Evolutionary conservation across 2,113 vertebrate genomes (phyloP).

Genomic region (Macrotis lagotis): DNA sequence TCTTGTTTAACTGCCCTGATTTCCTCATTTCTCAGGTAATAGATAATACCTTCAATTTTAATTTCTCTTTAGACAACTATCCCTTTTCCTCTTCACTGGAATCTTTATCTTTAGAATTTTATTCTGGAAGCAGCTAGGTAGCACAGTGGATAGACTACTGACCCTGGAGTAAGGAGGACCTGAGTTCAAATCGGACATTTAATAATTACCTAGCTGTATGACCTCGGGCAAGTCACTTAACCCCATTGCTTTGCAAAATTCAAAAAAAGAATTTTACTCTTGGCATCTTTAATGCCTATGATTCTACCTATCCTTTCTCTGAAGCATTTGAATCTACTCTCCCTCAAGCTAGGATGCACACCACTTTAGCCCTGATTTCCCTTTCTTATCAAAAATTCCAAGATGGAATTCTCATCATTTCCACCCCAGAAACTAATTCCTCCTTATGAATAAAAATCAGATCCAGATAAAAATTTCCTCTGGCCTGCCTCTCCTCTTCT

Average conservation of each 20-base stretch:
- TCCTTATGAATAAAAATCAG: background rate
- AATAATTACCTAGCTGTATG: too few relatives aligned
- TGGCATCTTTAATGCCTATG: background rate
- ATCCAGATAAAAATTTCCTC: background rate
- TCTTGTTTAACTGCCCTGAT: too few relatives aligned
- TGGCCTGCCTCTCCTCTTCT: background rate
- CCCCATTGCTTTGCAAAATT: too few relatives aligned
- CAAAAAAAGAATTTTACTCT: background rate
- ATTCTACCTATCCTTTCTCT: background rate
- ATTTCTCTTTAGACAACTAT: background rate
- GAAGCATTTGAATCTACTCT: background rate
- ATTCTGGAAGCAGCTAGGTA: too few relatives aligned
- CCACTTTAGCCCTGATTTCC: background rate
- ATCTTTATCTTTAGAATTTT: background rate
- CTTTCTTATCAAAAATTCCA: background rate
- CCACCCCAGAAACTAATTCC: background rate
- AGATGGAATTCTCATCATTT: background rate
- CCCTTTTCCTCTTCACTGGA: background rate
- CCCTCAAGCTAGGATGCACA: background rate
- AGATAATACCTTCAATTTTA: background rate
- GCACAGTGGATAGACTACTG: too few relatives aligned
- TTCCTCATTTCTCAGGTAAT: background rate
- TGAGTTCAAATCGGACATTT: too few relatives aligned
- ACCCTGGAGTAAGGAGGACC: too few relatives aligned
- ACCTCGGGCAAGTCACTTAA: too few relatives aligned